Evolutionary conservation across 2,113 vertebrate species (phyloP).

Genomic region (Callorhinus ursinus): DNA sequence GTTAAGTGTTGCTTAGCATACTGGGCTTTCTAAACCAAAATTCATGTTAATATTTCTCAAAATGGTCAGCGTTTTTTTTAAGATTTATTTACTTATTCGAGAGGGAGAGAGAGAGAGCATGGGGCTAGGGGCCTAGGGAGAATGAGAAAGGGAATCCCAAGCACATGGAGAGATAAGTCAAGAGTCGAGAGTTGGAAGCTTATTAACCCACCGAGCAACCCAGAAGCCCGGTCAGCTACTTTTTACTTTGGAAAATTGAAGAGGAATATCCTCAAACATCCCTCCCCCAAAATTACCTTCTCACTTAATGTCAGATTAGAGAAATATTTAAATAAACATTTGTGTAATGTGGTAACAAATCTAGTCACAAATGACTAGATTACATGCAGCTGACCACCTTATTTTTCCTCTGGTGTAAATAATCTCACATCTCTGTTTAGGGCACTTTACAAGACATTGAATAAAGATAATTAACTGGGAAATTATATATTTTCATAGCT

Average conservation of each 20-base stretch:
- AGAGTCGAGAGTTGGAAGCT: too few relatives aligned
- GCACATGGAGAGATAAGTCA: too few relatives aligned
- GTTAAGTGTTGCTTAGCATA: not conserved
- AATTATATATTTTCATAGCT: not conserved
- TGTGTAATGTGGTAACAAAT: not conserved
- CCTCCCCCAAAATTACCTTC: not conserved
- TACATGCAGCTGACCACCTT: not conserved
- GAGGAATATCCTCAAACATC: not conserved
- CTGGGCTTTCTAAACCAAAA: not conserved
- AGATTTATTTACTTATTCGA: too few relatives aligned
- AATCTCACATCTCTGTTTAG: not conserved
- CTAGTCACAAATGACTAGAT: not conserved
- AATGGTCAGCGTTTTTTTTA: not conserved
- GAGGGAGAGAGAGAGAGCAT: not conserved
- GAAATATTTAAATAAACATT: not conserved
- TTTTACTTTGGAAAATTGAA: not conserved
- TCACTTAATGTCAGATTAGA: not conserved
- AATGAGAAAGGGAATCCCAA: too few relatives aligned
- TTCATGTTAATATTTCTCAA: conserved; percentile 13
- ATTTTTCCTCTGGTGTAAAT: not conserved
- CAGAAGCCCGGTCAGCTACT: not conserved
- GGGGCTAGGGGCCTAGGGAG: too few relatives aligned
- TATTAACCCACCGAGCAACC: too few relatives aligned
- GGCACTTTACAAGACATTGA: not conserved
- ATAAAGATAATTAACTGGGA: not conserved